These are phyloP conservation scores for Catostomus latipinnis DNA, from an alignment of 2,797 vertebrate species.

Conservation along the genomic window DNA sequence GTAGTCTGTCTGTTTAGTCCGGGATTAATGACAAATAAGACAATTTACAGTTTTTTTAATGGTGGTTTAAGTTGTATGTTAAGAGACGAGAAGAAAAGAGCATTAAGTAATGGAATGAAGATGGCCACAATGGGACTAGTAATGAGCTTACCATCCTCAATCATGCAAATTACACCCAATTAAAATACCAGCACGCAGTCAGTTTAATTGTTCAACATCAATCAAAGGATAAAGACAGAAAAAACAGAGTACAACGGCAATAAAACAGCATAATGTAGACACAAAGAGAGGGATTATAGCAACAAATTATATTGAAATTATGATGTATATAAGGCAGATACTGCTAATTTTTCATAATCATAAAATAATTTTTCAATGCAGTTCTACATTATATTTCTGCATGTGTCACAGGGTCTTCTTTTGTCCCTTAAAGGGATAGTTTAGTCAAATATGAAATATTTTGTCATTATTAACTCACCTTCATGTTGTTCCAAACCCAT, in stretches of 20 bases:
- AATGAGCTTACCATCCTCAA: slow-evolving; percentile 77
- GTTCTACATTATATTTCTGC: neutral
- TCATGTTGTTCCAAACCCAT: too few relatives aligned
- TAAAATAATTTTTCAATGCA: neutral
- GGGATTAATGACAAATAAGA: slow-evolving; percentile 82
- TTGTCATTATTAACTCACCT: too few relatives aligned
- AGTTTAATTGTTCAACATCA: slow-evolving; percentile 50
- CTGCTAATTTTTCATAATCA: slow-evolving; percentile 28
- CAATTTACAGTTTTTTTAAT: slow-evolving; percentile 80
- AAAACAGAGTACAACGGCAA: slow-evolving; percentile 20
- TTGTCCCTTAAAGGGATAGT: neutral
- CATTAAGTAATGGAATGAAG: slow-evolving; percentile 79
- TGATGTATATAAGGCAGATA: neutral
- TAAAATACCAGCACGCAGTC: slow-evolving; percentile 59
- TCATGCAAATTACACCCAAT: slow-evolving; percentile 77
- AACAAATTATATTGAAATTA: slow-evolving; percentile 9
- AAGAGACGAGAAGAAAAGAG: slow-evolving; percentile 73
- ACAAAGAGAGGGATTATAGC: neutral
- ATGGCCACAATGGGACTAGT: slow-evolving; percentile 75
- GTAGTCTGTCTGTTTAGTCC: slow-evolving; percentile 69
- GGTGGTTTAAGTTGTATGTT: slow-evolving; percentile 71
- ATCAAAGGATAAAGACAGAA: slow-evolving; percentile 28
- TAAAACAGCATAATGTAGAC: slow-evolving; percentile 31
- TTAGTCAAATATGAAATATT: too few relatives aligned
- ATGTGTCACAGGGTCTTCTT: neutral